Evolutionary conservation across 2,113 vertebrate genomes (phyloP).

Genomic region (Pteropus alecto): DNA sequence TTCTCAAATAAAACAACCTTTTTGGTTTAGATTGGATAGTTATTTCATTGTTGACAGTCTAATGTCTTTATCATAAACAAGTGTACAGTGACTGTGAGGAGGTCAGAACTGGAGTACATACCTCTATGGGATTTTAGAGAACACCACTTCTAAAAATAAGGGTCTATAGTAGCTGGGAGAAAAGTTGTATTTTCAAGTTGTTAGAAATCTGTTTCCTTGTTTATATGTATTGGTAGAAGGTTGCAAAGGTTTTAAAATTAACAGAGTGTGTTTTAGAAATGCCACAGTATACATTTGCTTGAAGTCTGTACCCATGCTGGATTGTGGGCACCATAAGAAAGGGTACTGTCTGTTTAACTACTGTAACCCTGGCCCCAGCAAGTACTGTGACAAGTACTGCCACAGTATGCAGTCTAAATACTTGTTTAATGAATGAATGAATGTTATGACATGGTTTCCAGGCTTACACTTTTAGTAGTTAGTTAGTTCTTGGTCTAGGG

Average conservation of each 20-base stretch:
- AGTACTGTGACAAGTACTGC: neutral
- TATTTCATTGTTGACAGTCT: neutral
- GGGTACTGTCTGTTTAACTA: neutral
- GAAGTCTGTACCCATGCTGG: neutral
- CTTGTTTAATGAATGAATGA: neutral
- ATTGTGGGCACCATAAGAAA: neutral
- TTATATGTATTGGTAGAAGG: neutral
- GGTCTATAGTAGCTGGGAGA: neutral
- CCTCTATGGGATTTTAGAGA: neutral
- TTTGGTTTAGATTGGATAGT: neutral
- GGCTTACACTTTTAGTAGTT: neutral
- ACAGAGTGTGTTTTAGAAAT: slow-evolving; percentile 1
- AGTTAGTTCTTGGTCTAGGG: neutral
- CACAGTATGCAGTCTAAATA: neutral
- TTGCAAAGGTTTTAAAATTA: neutral
- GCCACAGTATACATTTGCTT: neutral
- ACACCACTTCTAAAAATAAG: neutral
- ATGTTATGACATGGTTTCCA: neutral
- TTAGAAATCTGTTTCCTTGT: neutral
- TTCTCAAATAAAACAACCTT: neutral
- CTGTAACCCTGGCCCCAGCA: neutral
- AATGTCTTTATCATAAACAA: neutral
- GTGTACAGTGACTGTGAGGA: neutral
- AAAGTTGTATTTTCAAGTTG: neutral
- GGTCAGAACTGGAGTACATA: neutral